Conservation (phyloP, 2,797 vertebrate species). For the Myotis pilosus region DNA sequence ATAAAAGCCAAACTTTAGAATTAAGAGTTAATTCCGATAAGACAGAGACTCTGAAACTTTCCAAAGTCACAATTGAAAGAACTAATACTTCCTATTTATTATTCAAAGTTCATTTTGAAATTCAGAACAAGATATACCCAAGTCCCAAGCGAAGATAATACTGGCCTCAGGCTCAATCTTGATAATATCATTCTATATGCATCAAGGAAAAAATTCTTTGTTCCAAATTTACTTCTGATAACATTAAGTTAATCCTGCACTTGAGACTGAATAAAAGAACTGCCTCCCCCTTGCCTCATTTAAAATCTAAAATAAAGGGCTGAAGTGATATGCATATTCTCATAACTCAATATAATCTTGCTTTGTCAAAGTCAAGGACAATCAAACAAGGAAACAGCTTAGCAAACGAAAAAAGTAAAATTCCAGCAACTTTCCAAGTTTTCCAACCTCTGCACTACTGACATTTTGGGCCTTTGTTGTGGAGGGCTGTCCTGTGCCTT, state of each 20-base stretch:
- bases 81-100: neutral
- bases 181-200: neutral
- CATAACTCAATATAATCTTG: constrained; percentile 21
- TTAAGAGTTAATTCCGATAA: constrained; percentile 25
- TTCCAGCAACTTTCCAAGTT: neutral
- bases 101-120: constrained; percentile 48
- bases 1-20: neutral
- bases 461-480: neutral
- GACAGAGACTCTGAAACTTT: neutral
- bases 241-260: constrained; percentile 24
- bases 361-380: constrained; percentile 47
- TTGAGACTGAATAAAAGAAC: constrained; percentile 50
- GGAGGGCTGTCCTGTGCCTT: neutral
- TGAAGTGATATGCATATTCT: neutral
- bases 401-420: neutral
- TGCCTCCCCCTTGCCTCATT: constrained; percentile 34
- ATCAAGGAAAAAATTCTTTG: constrained; percentile 45
- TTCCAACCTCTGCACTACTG: neutral
- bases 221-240: constrained; percentile 43
- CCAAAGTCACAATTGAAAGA: constrained; percentile 4
- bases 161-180: constrained; percentile 48
- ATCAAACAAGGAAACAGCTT: constrained; percentile 38
- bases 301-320: constrained; percentile 49
- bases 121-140: constrained; percentile 14
- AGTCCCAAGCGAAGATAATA: constrained; percentile 29